A percentile compares a stretch with the other conserved stretches of the same genome.
These are phyloP conservation scores for Drosophila prosaltans DNA, from an alignment of 1,140 invertebrate genomes.

Conservation along the genomic window DNA sequence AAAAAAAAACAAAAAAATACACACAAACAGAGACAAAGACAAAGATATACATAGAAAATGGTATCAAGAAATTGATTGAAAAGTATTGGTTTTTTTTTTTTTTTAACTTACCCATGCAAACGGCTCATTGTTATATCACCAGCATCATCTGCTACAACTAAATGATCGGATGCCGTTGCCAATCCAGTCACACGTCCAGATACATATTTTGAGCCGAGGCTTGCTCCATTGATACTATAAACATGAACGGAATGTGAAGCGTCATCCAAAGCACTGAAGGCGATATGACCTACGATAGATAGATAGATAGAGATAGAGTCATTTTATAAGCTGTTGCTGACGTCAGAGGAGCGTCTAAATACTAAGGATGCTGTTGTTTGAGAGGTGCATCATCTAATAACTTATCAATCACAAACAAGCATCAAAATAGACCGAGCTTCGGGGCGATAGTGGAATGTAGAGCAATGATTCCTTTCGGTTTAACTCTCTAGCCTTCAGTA, in stretches of 20 bases:
- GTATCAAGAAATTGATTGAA: no score
- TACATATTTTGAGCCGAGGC: constrained; percentile 84
- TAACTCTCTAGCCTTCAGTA: no score
- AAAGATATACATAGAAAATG: no score
- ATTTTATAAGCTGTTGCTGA: constrained; percentile 24
- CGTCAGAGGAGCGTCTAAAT: constrained; percentile 3
- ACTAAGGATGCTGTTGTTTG: neutral
- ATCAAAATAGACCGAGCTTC: neutral
- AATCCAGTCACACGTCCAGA: constrained; percentile 84
- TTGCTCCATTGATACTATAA: constrained; percentile 86
- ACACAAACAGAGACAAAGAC: neutral
- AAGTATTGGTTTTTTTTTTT: no score
- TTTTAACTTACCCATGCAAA: constrained; percentile 80
- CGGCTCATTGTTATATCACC: constrained; percentile 86
- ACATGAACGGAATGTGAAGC: constrained; percentile 85
- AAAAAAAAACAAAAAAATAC: neutral
- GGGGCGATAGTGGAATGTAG: constrained; percentile 49
- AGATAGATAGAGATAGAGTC: constrained; percentile 5
- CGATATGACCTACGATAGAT: constrained; percentile 71
- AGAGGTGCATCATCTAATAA: neutral
- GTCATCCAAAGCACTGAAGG: constrained; percentile 80
- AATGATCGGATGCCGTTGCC: constrained; percentile 83
- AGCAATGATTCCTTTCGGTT: constrained; percentile 34
- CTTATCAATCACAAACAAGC: constrained; percentile 1
- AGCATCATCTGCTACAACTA: constrained; percentile 85